A percentile compares a stretch with the other conserved stretches of the same genome.
These are phyloP conservation scores for Cydia fagiglandana DNA, from an alignment of 1,140 invertebrate species.

Conservation along the genomic window DNA sequence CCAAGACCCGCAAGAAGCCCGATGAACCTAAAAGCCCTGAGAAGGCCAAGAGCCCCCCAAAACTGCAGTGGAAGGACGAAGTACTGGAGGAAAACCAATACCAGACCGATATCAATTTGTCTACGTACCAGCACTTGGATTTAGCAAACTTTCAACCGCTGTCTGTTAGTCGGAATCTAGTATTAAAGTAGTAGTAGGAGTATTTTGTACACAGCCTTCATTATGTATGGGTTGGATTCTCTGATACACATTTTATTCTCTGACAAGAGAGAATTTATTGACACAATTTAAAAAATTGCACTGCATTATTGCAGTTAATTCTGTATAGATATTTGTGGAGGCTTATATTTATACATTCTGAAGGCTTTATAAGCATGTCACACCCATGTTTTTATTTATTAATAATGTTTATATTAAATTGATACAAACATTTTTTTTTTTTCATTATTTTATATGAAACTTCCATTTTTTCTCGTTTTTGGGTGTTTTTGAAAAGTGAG, in stretches of 20 bases:
- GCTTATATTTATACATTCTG: conserved; percentile 20
- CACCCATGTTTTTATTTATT: conserved; percentile 33
- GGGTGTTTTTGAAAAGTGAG: conserved; percentile 43
- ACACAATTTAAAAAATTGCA: neutral
- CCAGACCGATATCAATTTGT: conserved; percentile 46
- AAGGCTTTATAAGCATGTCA: conserved; percentile 54
- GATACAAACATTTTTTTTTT: conserved; percentile 26
- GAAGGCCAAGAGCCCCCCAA: conserved; percentile 38
- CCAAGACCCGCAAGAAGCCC: conserved; percentile 50
- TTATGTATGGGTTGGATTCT: neutral
- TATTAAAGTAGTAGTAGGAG: conserved; percentile 36
- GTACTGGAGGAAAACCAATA: conserved; percentile 33
- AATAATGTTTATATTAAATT: conserved; percentile 35
- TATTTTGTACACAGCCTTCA: conserved; percentile 15
- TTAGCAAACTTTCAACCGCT: conserved; percentile 63
- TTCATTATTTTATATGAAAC: conserved; percentile 30
- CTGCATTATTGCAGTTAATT: neutral
- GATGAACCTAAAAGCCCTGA: conserved; percentile 52
- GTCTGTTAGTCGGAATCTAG: conserved; percentile 65
- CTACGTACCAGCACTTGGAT: conserved; percentile 63
- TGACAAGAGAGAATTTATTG: too few species aligned
- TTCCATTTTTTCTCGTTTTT: neutral
- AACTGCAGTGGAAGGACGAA: conserved; percentile 51
- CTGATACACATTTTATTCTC: too few species aligned
- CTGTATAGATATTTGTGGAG: conserved; percentile 14